phyloP scores from a whole-genome alignment of 1,140 invertebrate genomes.

The Drosophila ficusphila region DNA sequence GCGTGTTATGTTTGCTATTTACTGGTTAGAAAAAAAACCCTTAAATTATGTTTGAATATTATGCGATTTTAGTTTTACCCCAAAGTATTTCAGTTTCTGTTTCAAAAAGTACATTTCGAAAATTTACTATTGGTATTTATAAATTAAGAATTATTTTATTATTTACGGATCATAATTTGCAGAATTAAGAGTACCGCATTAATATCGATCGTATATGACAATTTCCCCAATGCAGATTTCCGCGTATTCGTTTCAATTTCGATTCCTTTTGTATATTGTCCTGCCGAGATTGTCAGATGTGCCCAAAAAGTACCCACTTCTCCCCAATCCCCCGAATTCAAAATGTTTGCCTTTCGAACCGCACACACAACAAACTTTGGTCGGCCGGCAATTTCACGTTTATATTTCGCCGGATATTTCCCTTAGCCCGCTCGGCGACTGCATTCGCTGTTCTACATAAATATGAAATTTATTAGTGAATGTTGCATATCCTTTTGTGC shows the following conservation, averaged over 20 bases:
- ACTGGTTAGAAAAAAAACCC: background rate
- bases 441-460: slow-evolving; percentile 64
- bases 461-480: slow-evolving; percentile 81
- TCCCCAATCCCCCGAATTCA: slow-evolving; percentile 14
- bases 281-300: slow-evolving; percentile 64
- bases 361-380: slow-evolving; percentile 37
- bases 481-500: slow-evolving; percentile 80
- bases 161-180: no score
- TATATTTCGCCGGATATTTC: slow-evolving; percentile 48
- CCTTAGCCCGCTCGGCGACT: slow-evolving; percentile 17
- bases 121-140: no score
- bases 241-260: slow-evolving; percentile 42
- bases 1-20: slow-evolving; percentile 8
- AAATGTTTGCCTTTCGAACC: slow-evolving; percentile 67
- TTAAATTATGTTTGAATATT: background rate
- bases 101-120: no score
- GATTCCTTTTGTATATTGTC: slow-evolving; percentile 71
- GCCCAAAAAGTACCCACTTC: slow-evolving; percentile 6
- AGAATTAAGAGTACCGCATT: no score
- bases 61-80: background rate
- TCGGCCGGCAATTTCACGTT: slow-evolving; percentile 55
- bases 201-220: background rate
- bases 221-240: background rate
- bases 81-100: no score
- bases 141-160: background rate